Base-by-base conservation (phyloP, 2,113 vertebrate genomes). In the Oceanites oceanicus region DNA sequence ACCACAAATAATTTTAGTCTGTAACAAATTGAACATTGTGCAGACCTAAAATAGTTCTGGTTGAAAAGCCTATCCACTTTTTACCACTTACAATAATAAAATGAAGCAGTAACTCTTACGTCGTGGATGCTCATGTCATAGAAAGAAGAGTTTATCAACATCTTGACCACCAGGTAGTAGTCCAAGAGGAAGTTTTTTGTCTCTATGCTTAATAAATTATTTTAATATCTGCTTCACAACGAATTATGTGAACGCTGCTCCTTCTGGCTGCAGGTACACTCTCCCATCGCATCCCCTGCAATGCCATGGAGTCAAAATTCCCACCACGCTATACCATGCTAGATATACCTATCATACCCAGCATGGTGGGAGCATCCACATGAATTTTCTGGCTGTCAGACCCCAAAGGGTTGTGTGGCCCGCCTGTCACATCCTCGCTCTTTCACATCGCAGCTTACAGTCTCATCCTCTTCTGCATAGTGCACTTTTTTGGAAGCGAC, bases 71-170 rank as follows among this genome's bases (percentile, higher is more conserved):
- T 80, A 18, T 2, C 2, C 9, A 49, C 8, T 25, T 83, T 86
- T 80, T 93, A 67, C 15, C 9, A 56, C 21, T 84, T 71, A 40
- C 0, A 81, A 85, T 68, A 75, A 63, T 45, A 83, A 95, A 92
- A 86, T 45, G 15, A 61, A 77, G 7, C 36, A 67, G 7, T 53
- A 50, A 63, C 5, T 80, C 0, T 0, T 52, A 32, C 11, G 27
- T 23, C 3, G 1, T 63, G 40, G 21, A 45, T 34, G 7, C 3
- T 80, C 8, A 52, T 1, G 6, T 12, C 55, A 65, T 8, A 88
- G 40, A 88, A 93, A 77, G 14, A 79, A 65, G 30, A 68, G 4
- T 88, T 93, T 86, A 49, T 44, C 27, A 62, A 11, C 9, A 47
- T 50, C 29, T 67, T 88, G 42, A 77, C 15, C 10, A 49, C 10